Evolutionary conservation across 1,140 invertebrate genomes (phyloP), one percentile per base, ranked within the genome.

Genomic region (Conus betulinus): DNA sequence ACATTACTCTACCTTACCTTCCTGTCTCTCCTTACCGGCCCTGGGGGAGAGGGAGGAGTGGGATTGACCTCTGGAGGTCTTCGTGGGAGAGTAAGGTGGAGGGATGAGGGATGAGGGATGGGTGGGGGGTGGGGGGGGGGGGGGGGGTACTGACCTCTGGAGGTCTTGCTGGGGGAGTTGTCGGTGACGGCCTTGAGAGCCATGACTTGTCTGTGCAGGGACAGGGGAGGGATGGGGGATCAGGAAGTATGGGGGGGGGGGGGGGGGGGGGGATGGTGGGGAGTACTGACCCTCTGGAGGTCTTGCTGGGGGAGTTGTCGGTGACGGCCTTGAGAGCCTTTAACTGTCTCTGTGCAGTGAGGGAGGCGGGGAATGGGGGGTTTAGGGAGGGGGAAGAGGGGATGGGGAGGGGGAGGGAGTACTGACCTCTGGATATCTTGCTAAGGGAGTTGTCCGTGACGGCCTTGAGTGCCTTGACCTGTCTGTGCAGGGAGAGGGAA

Each of bases 61-160:
- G 55, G n/a, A n/a, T n/a, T n/a, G n/a, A n/a, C n/a, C n/a, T n/a
- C n/a, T n/a, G n/a, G n/a, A n/a, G n/a, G n/a, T n/a, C n/a, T n/a
- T n/a, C 5, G 27, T 13, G 20, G 25, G 63, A 67, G 67, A 63
- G 55, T 67, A 0, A 51, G 23, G 39, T 27, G 67, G n/a, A 79
- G 74, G 11, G 60, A 60, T 15, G 27, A 60, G 17, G 79, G 55
- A 2, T 67, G 55, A 89, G 63, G 60, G 13, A 60, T 71, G 71
- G 60, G 27, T 2, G 52, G 76, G 55, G 86, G 86, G 57, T 53
- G 81, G 52, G 89, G 67, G 10, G 39, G 87, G 83, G 83, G 74
- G 74, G 60, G 25, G 57, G 23, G 51, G 60, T 74, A 15, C 83
- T 89, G 20, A 6, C 8, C 67, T 71, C 67, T 71, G 67, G 67